phyloP scores from a whole-genome alignment of 2,888 invertebrate species.

The Lycaena phlaeas region DNA sequence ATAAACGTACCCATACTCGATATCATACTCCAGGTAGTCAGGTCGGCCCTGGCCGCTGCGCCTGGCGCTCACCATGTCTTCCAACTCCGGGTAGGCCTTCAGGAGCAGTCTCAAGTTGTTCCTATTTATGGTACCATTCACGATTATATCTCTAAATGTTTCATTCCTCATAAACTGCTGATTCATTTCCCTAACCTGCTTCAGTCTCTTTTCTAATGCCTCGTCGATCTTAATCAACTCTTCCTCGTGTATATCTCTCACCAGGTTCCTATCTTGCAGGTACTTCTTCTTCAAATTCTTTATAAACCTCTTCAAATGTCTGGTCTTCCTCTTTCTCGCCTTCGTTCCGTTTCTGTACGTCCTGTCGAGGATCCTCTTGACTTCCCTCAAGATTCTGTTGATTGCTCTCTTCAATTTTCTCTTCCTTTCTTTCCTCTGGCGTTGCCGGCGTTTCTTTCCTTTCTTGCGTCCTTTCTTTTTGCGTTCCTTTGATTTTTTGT shows the following conservation, averaged over 20 bases:
- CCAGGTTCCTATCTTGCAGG: slow-evolving; percentile 38
- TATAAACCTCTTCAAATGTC: slow-evolving; percentile 45
- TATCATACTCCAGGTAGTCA: slow-evolving; percentile 40
- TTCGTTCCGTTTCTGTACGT: slow-evolving; percentile 40
- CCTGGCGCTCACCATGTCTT: slow-evolving; percentile 23
- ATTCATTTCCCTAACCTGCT: slow-evolving; percentile 35
- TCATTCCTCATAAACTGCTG: slow-evolving; percentile 33
- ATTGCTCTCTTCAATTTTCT: slow-evolving; percentile 41
- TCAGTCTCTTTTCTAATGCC: slow-evolving; percentile 27
- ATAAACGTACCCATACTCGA: slow-evolving; percentile 47
- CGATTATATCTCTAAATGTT: slow-evolving; percentile 43
- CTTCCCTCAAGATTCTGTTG: slow-evolving; percentile 36
- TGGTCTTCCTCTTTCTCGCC: slow-evolving; percentile 41
- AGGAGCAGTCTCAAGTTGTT: slow-evolving; percentile 31
- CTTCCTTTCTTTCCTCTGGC: too few species aligned
- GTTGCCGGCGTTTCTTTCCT: too few species aligned
- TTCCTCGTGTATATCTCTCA: slow-evolving; percentile 40
- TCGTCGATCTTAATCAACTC: slow-evolving; percentile 40
- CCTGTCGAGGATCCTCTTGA: slow-evolving; percentile 38
- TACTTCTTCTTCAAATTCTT: slow-evolving; percentile 43
- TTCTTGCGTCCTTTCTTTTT: slow-evolving; percentile 24
- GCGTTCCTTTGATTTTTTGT: slow-evolving; percentile 25
- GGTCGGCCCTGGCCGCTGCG: slow-evolving; percentile 17
- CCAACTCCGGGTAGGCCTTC: slow-evolving; percentile 42
- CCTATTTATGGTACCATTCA: slow-evolving; percentile 39